Conservation (phyloP, 2,113 vertebrate genomes). For the Ondatra zibethicus region DNA sequence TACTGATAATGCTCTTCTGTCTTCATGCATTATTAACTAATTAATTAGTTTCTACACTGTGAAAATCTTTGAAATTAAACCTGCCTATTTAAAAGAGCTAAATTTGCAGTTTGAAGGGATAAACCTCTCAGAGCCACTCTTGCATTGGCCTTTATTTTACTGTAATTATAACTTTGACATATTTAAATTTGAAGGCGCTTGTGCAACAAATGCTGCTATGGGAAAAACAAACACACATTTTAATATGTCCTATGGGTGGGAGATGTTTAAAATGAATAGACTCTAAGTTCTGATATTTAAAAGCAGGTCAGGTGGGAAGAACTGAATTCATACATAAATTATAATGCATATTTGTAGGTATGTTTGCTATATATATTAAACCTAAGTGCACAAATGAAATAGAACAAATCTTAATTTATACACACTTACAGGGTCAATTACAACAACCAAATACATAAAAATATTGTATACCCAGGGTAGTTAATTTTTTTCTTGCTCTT, state of each 20-base stretch:
- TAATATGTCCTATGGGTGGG: constrained; percentile 68
- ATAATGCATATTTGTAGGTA: neutral
- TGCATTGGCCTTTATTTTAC: constrained; percentile 78
- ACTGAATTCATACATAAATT: neutral
- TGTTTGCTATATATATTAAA: neutral
- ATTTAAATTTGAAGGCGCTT: constrained; percentile 79
- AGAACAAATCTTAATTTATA: constrained; percentile 25
- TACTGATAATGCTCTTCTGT: constrained; percentile 78
- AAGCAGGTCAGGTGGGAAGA: constrained; percentile 32
- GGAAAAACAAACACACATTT: constrained; percentile 73
- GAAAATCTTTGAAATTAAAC: constrained; percentile 84
- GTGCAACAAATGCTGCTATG: constrained; percentile 55
- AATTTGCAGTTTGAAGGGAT: constrained; percentile 82
- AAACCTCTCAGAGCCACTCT: constrained; percentile 76
- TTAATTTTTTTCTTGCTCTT: neutral
- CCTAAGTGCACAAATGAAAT: neutral
- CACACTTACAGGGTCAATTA: neutral
- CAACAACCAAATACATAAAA: neutral
- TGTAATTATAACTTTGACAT: constrained; percentile 83
- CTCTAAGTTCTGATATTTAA: constrained; percentile 62
- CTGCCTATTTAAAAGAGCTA: constrained; percentile 81
- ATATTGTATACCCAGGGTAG: neutral
- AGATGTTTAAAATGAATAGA: constrained; percentile 78
- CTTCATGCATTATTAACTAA: constrained; percentile 87
- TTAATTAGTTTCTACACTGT: constrained; percentile 84